Evolutionary conservation across 2,113 vertebrate species (phyloP).

Genomic region (Scartelaos histophorus): DNA sequence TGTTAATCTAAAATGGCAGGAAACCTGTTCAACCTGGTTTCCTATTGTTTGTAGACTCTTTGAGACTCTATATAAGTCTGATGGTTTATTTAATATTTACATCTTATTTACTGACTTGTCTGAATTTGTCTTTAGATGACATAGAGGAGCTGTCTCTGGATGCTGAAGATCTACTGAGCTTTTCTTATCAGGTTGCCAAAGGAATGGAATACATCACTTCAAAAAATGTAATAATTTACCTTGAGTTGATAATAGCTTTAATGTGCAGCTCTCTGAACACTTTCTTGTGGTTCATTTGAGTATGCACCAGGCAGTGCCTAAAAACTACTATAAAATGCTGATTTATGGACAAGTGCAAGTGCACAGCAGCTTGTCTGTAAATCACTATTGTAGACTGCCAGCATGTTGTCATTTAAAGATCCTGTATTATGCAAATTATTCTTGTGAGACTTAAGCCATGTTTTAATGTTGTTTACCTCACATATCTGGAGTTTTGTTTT

Average conservation of each 20-base stretch:
- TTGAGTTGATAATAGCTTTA: background rate
- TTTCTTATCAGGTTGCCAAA: slow-evolving; percentile 96
- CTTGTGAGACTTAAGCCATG: no score
- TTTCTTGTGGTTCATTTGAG: background rate
- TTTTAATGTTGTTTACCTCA: no score
- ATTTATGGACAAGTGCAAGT: slow-evolving; percentile 29
- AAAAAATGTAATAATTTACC: slow-evolving; percentile 86
- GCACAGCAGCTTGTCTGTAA: slow-evolving; percentile 35
- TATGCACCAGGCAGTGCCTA: background rate
- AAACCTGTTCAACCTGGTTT: no score
- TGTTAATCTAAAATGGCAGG: no score
- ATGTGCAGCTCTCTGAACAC: background rate
- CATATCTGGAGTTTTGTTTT: no score
- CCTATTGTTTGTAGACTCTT: no score
- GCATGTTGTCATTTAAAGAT: background rate
- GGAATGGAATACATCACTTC: slow-evolving; percentile 98
- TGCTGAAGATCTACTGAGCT: slow-evolving; percentile 91
- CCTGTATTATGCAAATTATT: no score
- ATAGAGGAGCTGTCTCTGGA: slow-evolving; percentile 89
- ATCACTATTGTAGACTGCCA: slow-evolving; percentile 34
- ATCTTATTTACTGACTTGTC: background rate
- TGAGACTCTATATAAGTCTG: no score
- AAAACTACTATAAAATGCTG: background rate
- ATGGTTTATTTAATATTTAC: no score
- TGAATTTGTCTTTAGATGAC: slow-evolving; percentile 67